Conservation (phyloP, 2,797 vertebrate species). For the Ara ararauna region DNA sequence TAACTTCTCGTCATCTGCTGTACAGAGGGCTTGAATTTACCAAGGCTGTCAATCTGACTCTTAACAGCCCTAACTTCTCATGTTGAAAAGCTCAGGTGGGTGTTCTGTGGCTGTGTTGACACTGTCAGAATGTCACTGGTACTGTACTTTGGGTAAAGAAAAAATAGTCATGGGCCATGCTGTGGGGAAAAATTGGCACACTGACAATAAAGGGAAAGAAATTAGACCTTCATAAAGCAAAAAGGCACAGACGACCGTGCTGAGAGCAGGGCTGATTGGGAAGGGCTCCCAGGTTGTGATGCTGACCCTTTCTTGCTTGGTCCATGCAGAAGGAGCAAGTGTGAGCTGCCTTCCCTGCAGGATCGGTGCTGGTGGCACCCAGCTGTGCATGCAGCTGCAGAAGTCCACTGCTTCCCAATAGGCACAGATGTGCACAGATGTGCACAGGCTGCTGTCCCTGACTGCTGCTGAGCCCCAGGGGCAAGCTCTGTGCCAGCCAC, state of each 20-base stretch:
- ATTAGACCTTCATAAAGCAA: not conserved
- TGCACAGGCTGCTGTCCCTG: not conserved
- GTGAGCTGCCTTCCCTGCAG: not conserved
- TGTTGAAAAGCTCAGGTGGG: constrained; percentile 51
- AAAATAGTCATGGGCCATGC: constrained; percentile 24
- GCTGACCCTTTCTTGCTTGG: not conserved
- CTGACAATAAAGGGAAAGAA: constrained; percentile 48
- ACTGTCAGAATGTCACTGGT: constrained; percentile 50
- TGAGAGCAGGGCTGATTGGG: not conserved
- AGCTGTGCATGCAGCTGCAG: not conserved
- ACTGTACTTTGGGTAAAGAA: not conserved
- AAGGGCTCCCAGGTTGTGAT: not conserved
- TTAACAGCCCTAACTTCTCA: constrained; percentile 11
- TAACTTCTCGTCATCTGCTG: not conserved
- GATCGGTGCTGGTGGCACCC: not conserved
- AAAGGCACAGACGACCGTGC: not conserved
- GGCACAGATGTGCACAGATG: not conserved
- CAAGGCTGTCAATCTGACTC: constrained; percentile 46
- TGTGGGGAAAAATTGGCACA: constrained; percentile 11
- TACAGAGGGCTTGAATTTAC: constrained; percentile 29
- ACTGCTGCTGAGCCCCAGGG: not conserved
- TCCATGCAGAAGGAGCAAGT: not conserved
- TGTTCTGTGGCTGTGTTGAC: constrained; percentile 19
- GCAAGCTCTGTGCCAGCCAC: not conserved
- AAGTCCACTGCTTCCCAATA: not conserved